Evolutionary conservation across 2,888 invertebrate species (phyloP).

Genomic region (Oxytorus armatus): DNA sequence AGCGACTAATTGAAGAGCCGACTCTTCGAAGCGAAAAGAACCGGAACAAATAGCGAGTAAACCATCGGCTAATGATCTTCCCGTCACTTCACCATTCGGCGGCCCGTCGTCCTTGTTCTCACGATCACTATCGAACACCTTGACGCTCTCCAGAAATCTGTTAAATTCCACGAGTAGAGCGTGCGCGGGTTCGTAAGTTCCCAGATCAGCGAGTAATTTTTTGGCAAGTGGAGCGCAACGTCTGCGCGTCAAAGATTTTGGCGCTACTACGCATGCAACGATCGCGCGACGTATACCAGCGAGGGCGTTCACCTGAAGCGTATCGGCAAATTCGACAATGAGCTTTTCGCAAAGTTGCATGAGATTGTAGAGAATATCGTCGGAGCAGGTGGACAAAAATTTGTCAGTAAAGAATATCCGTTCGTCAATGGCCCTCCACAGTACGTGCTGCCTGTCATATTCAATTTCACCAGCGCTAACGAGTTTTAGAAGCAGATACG

Average conservation of each 20-base stretch:
- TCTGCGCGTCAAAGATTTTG: constrained; percentile 87
- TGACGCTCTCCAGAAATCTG: constrained; percentile 88
- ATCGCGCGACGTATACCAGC: constrained; percentile 90
- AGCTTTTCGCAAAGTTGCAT: constrained; percentile 91
- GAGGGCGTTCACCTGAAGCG: constrained; percentile 87
- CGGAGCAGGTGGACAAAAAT: constrained; percentile 89
- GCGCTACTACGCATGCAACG: constrained; percentile 88
- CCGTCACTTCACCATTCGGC: constrained; percentile 84
- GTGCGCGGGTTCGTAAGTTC: constrained; percentile 88
- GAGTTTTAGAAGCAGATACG: constrained; percentile 88
- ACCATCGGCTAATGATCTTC: constrained; percentile 86
- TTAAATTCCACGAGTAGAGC: constrained; percentile 89
- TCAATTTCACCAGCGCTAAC: constrained; percentile 84
- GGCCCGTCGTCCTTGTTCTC: constrained; percentile 82
- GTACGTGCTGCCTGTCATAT: constrained; percentile 85
- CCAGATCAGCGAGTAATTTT: constrained; percentile 87
- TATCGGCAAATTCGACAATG: constrained; percentile 89
- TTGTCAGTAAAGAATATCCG: constrained; percentile 94
- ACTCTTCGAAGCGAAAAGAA: constrained; percentile 82
- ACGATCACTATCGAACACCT: constrained; percentile 84
- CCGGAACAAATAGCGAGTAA: constrained; percentile 86
- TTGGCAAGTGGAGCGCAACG: constrained; percentile 88
- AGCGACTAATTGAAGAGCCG: constrained; percentile 86
- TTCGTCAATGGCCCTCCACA: constrained; percentile 91
- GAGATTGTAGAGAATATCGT: constrained; percentile 90